These are phyloP conservation scores for Tursiops truncatus DNA, from an alignment of 2,113 vertebrate species.

Conservation along the genomic window DNA sequence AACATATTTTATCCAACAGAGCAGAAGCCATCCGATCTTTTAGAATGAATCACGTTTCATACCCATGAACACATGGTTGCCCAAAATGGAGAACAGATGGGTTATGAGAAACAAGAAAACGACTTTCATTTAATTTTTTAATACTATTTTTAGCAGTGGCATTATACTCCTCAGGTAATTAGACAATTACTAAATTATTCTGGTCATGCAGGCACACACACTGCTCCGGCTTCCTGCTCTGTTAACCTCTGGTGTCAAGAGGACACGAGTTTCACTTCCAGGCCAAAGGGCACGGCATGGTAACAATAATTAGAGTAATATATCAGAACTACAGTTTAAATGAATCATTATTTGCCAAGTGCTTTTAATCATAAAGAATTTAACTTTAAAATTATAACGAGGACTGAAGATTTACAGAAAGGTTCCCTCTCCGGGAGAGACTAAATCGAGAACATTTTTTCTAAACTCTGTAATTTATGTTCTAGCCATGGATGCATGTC, in stretches of 20 bases:
- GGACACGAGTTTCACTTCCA: conserved; percentile 91
- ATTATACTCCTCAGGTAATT: conserved; percentile 90
- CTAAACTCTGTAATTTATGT: not conserved
- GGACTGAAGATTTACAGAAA: conserved; percentile 40
- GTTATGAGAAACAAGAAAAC: conserved; percentile 56
- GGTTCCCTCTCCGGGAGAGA: not conserved
- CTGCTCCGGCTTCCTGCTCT: conserved; percentile 93
- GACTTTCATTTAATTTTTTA: conserved; percentile 81
- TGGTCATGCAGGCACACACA: conserved; percentile 84
- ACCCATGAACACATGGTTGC: conserved; percentile 56
- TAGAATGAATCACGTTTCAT: not conserved
- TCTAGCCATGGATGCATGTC: not conserved
- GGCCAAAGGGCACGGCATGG: conserved; percentile 92
- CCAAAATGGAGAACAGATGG: conserved; percentile 83
- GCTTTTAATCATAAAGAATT: conserved; percentile 84
- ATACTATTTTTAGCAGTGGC: conserved; percentile 92
- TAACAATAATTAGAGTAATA: conserved; percentile 90
- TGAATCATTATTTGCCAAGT: conserved; percentile 81
- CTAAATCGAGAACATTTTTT: not conserved
- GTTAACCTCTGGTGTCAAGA: conserved; percentile 92
- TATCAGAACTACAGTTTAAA: conserved; percentile 85
- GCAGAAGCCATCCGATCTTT: not conserved
- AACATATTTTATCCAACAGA: not conserved
- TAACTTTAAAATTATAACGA: conserved; percentile 61
- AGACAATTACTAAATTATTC: conserved; percentile 94